phyloP scores from a whole-genome alignment of 1,140 invertebrate genomes.

The Scaptomyza graminum region DNA sequence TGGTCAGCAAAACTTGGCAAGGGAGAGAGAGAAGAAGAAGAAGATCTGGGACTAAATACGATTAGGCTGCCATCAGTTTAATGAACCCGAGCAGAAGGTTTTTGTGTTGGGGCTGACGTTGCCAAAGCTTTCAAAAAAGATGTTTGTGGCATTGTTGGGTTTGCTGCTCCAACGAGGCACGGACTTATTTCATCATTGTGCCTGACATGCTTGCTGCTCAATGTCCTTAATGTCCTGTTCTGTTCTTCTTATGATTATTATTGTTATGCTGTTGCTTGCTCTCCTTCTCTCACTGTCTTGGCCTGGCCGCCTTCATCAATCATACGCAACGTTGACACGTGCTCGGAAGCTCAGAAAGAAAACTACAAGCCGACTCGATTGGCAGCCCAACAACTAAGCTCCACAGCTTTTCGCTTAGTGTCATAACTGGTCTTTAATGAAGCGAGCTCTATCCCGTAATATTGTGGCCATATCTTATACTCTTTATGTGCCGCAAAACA shows the following conservation, averaged over 20 bases:
- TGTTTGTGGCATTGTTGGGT: not conserved
- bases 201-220: constrained; percentile 52
- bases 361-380: constrained; percentile 26
- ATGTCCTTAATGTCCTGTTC: constrained; percentile 45
- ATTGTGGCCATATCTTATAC: too few relatives aligned
- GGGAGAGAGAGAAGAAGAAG: not conserved
- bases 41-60: constrained; percentile 29
- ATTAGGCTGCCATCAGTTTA: constrained; percentile 55
- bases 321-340: constrained; percentile 79
- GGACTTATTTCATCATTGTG: constrained; percentile 53
- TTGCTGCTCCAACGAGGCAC: constrained; percentile 10
- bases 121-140: not conserved
- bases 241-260: constrained; percentile 46
- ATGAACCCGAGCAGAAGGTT: constrained; percentile 52
- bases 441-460: constrained; percentile 43
- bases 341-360: constrained; percentile 45
- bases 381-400: constrained; percentile 29
- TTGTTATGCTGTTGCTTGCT: constrained; percentile 19
- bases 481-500: too few relatives aligned
- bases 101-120: constrained; percentile 20
- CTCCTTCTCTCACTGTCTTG: constrained; percentile 24
- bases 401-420: constrained; percentile 54
- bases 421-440: constrained; percentile 73
- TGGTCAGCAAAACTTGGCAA: constrained; percentile 26
- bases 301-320: constrained; percentile 70